phyloP scores from a whole-genome alignment of 2,113 vertebrate species.

The Nematolebias whitei region DNA sequence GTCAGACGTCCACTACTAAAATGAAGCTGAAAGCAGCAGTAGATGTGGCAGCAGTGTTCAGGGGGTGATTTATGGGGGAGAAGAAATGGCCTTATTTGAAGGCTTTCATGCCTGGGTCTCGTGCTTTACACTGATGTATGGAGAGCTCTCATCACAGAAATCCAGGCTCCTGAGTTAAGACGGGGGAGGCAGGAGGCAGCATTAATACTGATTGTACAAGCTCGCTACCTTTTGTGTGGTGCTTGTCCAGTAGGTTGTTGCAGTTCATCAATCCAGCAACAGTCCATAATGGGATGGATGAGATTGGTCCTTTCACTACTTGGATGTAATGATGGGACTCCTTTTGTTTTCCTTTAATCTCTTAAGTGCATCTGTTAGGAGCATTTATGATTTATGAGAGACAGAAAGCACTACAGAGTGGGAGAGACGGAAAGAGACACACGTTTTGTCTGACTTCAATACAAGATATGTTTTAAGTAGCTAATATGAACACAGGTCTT shows the following conservation, averaged over 20 bases:
- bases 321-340: constrained; percentile 16
- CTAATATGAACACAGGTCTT: constrained; percentile 39
- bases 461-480: constrained; percentile 7
- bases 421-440: background rate
- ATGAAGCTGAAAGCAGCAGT: constrained; percentile 47
- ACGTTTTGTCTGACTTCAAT: too few relatives aligned
- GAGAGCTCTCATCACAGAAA: constrained; percentile 34
- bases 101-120: constrained; percentile 44
- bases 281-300: constrained; percentile 50
- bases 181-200: constrained; percentile 25
- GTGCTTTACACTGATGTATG: constrained; percentile 62
- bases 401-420: constrained; percentile 2
- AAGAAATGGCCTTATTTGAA: constrained; percentile 64
- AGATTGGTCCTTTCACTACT: constrained; percentile 11
- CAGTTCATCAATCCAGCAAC: constrained; percentile 44
- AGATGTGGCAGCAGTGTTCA: constrained; percentile 28
- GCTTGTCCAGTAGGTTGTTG: constrained; percentile 20
- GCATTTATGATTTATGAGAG: constrained; percentile 57
- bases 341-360: constrained; percentile 36
- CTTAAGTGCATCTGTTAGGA: constrained; percentile 62
- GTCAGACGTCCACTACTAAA: constrained; percentile 6
- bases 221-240: constrained; percentile 24
- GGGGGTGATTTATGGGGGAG: constrained; percentile 60
- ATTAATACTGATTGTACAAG: constrained; percentile 66
- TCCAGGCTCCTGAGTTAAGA: constrained; percentile 34